phyloP scores from a whole-genome alignment of 2,888 invertebrate species.

The Mythimna lalbum region DNA sequence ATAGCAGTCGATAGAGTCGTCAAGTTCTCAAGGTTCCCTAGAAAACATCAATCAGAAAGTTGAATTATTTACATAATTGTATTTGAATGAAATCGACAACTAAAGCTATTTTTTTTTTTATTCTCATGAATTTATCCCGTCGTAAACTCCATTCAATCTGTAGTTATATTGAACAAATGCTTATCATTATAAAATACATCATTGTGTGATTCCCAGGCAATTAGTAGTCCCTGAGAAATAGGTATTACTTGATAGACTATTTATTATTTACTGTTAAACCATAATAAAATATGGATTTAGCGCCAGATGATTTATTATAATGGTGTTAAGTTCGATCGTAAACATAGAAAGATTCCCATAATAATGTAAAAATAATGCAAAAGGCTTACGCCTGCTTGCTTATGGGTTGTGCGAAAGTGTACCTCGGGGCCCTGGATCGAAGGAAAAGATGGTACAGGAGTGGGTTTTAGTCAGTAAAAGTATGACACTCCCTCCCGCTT shows the following conservation, averaged over 20 bases:
- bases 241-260: slow-evolving; percentile 9
- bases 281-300: slow-evolving; percentile 1
- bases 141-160: slow-evolving; percentile 15
- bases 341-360: slow-evolving; percentile 1
- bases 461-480: too few relatives aligned
- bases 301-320: slow-evolving; percentile 12
- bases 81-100: neutral
- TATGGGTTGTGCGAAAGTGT: too few relatives aligned
- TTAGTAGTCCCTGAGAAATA: slow-evolving; percentile 15
- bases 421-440: too few relatives aligned
- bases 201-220: slow-evolving; percentile 25
- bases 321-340: slow-evolving; percentile 28
- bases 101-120: neutral
- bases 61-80: neutral
- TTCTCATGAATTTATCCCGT: slow-evolving; percentile 2
- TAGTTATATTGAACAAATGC: slow-evolving; percentile 4
- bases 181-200: slow-evolving; percentile 11
- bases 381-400: neutral
- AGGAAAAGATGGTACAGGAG: too few relatives aligned
- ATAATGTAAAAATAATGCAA: neutral
- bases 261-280: slow-evolving; percentile 13
- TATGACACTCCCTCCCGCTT: too few relatives aligned
- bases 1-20: too few relatives aligned
- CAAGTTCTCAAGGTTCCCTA: neutral
- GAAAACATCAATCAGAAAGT: neutral